phyloP scores from a whole-genome alignment of 2,797 vertebrate genomes.

The Zenarchopterus dispar region DNA sequence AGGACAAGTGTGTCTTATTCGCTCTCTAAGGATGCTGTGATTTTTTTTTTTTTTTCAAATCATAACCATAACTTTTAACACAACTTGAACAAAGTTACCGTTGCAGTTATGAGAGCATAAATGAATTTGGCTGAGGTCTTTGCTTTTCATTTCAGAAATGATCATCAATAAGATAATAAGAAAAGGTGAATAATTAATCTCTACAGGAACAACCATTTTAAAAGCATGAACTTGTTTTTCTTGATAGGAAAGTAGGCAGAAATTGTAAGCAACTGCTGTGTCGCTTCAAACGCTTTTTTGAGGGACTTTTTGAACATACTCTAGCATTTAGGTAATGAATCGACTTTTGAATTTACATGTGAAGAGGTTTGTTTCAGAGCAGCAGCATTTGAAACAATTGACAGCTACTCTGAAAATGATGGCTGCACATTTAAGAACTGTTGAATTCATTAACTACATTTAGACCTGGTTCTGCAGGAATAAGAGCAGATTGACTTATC shows the following conservation, averaged over 20 bases:
- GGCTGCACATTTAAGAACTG: conserved; percentile 25
- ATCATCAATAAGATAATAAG: too few relatives aligned
- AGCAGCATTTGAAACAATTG: conserved; percentile 54
- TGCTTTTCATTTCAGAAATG: background rate
- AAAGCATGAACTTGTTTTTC: background rate
- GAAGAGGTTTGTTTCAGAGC: conserved; percentile 66
- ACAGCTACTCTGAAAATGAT: conserved; percentile 52
- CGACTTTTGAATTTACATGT: conserved; percentile 67
- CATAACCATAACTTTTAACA: background rate
- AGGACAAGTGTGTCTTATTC: conserved; percentile 7
- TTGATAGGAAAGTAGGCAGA: background rate
- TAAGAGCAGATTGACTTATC: background rate
- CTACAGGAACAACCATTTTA: background rate
- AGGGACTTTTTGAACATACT: conserved; percentile 27
- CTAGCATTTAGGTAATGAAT: conserved; percentile 53
- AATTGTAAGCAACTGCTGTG: conserved; percentile 8
- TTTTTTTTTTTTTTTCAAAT: background rate
- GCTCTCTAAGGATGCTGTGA: background rate
- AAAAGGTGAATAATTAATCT: conserved; percentile 4
- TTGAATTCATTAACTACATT: conserved; percentile 32
- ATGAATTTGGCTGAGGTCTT: background rate
- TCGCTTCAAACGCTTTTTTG: conserved; percentile 17
- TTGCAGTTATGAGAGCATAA: background rate
- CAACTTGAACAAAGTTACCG: conserved; percentile 4
- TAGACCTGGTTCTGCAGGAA: conserved; percentile 16